Base-by-base conservation (phyloP, 2,113 vertebrate genomes). In the Clupea harengus region DNA sequence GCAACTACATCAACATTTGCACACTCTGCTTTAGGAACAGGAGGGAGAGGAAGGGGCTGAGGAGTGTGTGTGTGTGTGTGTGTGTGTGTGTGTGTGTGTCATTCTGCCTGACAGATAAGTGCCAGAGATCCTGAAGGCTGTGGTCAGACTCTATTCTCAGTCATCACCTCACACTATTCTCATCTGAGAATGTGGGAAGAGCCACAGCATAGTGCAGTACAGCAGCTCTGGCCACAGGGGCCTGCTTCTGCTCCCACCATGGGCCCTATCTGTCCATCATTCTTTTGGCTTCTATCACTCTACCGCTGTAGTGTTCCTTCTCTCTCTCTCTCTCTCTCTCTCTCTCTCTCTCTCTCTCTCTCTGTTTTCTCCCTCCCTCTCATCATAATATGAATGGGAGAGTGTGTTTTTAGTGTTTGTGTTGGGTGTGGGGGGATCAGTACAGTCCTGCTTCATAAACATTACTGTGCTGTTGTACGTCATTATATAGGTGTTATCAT, bases 61-160 rank as follows among this genome's bases (percentile, higher is more conserved):
- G 50, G 81, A 84, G 17, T 82, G 44, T 8, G 13, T 25, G 10
- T 45, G 32, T 11, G 57, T 46, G 25, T 39, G 20, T 32, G 64
- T 32, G 64, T 13, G 64, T 10, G n/a, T 28, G 64, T 2, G 25
- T 11, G 25, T n/a, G 57, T n/a, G 46, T 60, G 80, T 81, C 44
- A 15, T 46, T 28, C 45, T 4, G 83, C 57, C 0, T 64, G 60
- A 6, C 18, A 85, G 89, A 90, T 93, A 88, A 90, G 22, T 64
- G 57, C 22, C 54, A 60, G 57, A 83, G 78, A 39, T 54, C 49
- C 45, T 28, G 81, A 86, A 83, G 44, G 85, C 60, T 87, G 88
- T 85, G 90, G 90, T 93, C 90, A 88, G 89, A 84, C 86, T 91
- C 93, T 94, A 93, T 95, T 95, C 92, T 91, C 87, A 92, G 89